Evolutionary conservation across 1,140 invertebrate species (phyloP).

Genomic region (Holotrichia oblita): DNA sequence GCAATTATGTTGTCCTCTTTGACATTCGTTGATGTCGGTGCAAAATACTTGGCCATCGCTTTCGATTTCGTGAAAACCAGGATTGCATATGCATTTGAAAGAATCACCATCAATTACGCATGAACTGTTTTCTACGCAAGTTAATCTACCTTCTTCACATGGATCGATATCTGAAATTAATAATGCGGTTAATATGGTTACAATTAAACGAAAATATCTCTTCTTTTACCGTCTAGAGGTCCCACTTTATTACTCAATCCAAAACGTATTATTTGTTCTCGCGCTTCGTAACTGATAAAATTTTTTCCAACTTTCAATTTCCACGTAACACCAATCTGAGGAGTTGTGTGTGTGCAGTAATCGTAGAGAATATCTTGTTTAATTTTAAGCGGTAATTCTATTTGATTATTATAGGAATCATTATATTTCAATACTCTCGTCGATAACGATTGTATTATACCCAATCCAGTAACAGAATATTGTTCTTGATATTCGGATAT

Average conservation of each 20-base stretch:
- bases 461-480: slow-evolving; percentile 74
- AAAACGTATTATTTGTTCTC: slow-evolving; percentile 85
- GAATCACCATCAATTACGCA: slow-evolving; percentile 81
- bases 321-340: slow-evolving; percentile 63
- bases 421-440: slow-evolving; percentile 61
- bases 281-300: slow-evolving; percentile 79
- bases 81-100: slow-evolving; percentile 77
- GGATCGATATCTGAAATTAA: slow-evolving; percentile 70
- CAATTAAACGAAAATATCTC: too few relatives aligned
- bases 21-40: slow-evolving; percentile 89
- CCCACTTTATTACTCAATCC: slow-evolving; percentile 84
- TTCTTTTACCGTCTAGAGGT: slow-evolving; percentile 69
- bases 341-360: slow-evolving; percentile 65
- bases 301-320: slow-evolving; percentile 79
- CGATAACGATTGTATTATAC: slow-evolving; percentile 67
- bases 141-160: slow-evolving; percentile 78
- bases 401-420: slow-evolving; percentile 55
- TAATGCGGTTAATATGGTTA: too few relatives aligned
- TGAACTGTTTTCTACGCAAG: slow-evolving; percentile 81
- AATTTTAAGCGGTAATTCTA: slow-evolving; percentile 61
- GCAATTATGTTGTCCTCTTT: slow-evolving; percentile 78
- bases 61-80: slow-evolving; percentile 74
- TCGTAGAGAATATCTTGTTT: slow-evolving; percentile 69
- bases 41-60: slow-evolving; percentile 66
- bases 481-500: slow-evolving; percentile 85